Evolutionary conservation across 2,113 vertebrate species (phyloP).

Genomic region (Lepus americanus): DNA sequence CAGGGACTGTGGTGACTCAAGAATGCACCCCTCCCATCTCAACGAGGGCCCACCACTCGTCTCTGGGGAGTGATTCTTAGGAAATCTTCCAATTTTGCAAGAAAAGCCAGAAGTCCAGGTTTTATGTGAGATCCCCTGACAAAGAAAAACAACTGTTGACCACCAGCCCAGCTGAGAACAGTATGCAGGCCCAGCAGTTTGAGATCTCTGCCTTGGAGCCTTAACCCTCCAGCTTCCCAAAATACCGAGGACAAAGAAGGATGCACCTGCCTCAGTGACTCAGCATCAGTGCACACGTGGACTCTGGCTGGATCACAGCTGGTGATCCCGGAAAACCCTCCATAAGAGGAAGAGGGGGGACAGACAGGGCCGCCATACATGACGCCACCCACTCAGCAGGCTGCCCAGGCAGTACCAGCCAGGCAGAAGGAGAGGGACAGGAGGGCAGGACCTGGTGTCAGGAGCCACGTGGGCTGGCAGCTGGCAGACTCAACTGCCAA

Average conservation of each 20-base stretch:
- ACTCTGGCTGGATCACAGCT: not conserved
- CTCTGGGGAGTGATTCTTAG: not conserved
- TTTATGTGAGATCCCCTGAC: slow-evolving; percentile 22
- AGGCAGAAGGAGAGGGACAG: not conserved
- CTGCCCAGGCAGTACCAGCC: not conserved
- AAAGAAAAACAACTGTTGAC: not conserved
- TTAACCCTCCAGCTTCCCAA: not conserved
- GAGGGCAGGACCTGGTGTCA: not conserved
- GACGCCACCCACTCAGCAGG: not conserved
- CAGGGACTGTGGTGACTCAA: not conserved
- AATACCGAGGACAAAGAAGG: not conserved
- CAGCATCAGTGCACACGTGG: not conserved
- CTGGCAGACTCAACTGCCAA: not conserved
- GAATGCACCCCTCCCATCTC: not conserved
- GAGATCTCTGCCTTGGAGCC: not conserved
- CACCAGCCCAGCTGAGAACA: slow-evolving; percentile 10
- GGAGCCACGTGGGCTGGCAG: not conserved
- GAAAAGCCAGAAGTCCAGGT: slow-evolving; percentile 7
- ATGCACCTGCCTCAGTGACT: not conserved
- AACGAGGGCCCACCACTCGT: not conserved
- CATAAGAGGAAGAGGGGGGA: not conserved
- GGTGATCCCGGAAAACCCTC: not conserved
- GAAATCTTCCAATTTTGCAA: not conserved
- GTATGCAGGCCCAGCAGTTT: not conserved
- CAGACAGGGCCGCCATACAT: not conserved